Evolutionary conservation across 2,888 invertebrate genomes (phyloP).

Genomic region (Mythimna impura): DNA sequence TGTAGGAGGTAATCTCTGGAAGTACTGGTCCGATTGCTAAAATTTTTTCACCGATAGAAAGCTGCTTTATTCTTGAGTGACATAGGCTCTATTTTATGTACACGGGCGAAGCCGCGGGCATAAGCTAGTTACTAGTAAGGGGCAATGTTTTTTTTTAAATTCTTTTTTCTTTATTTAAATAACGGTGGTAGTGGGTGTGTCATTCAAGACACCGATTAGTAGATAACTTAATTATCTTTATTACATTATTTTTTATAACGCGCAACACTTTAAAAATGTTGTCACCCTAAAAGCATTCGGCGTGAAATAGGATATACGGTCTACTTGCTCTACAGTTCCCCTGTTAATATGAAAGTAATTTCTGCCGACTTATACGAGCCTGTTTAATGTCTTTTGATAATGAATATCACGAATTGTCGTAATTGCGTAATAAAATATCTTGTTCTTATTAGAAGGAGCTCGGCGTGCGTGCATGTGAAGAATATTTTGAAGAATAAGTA

Average conservation of each 20-base stretch:
- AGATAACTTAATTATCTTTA: too few species aligned
- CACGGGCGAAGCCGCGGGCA: too few species aligned
- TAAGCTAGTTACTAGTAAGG: too few species aligned
- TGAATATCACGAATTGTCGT: constrained; percentile 24
- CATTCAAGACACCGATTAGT: too few species aligned
- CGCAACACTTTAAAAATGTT: constrained; percentile 4
- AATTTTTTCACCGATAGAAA: too few species aligned
- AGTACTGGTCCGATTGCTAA: too few species aligned
- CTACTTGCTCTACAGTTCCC: constrained; percentile 2
- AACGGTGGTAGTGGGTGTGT: too few species aligned
- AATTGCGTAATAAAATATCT: constrained; percentile 19
- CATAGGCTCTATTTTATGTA: too few species aligned
- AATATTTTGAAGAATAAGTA: neutral
- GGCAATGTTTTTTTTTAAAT: too few species aligned
- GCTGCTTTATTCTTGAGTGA: too few species aligned
- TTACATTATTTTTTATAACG: neutral
- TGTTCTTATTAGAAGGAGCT: neutral
- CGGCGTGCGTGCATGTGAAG: neutral
- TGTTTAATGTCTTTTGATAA: constrained; percentile 25
- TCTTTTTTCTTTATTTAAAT: too few species aligned
- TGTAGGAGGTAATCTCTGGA: too few species aligned
- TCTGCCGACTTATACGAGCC: constrained; percentile 3
- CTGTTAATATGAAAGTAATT: constrained; percentile 28
- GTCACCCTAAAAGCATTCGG: constrained; percentile 24
- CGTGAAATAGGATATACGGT: constrained; percentile 35